These are phyloP conservation scores for Gymnobelideus leadbeateri DNA, from an alignment of 2,113 vertebrate species.

Conservation along the genomic window DNA sequence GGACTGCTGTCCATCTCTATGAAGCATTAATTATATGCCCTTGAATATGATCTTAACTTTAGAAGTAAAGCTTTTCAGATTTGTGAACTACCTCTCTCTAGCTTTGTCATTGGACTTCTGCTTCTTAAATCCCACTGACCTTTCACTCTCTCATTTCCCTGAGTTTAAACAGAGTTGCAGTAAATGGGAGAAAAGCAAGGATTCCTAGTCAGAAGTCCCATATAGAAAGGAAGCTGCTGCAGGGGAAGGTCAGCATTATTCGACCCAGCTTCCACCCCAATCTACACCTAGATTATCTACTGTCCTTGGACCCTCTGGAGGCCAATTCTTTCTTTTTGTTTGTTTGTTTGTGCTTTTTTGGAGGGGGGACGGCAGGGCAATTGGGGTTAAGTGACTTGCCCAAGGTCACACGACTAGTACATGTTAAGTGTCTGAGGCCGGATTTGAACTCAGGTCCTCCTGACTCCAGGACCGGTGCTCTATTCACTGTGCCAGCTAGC, in stretches of 20 bases:
- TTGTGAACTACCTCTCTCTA: background rate
- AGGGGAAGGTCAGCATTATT: constrained; percentile 4
- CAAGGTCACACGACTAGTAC: no score
- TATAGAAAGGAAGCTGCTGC: background rate
- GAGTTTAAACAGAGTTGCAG: background rate
- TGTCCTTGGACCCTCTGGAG: constrained; percentile 3
- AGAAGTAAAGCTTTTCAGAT: background rate
- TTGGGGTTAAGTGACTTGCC: no score
- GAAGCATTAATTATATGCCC: background rate
- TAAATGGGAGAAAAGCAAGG: background rate
- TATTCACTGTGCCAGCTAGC: no score
- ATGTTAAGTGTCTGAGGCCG: no score
- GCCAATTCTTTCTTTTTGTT: no score
- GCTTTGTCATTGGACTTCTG: background rate
- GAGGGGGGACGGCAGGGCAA: no score
- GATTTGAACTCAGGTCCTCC: no score
- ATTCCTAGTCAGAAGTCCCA: background rate
- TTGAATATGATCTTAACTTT: constrained; percentile 2
- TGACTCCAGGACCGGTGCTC: no score
- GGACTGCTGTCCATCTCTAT: background rate
- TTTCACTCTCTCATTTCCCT: constrained; percentile 8
- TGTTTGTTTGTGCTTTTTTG: no score
- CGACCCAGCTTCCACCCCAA: background rate
- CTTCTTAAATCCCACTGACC: background rate
- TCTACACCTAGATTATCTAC: background rate